Evolutionary conservation across 2,888 invertebrate genomes (phyloP).

Genomic region (Pseudanteris insignis): DNA sequence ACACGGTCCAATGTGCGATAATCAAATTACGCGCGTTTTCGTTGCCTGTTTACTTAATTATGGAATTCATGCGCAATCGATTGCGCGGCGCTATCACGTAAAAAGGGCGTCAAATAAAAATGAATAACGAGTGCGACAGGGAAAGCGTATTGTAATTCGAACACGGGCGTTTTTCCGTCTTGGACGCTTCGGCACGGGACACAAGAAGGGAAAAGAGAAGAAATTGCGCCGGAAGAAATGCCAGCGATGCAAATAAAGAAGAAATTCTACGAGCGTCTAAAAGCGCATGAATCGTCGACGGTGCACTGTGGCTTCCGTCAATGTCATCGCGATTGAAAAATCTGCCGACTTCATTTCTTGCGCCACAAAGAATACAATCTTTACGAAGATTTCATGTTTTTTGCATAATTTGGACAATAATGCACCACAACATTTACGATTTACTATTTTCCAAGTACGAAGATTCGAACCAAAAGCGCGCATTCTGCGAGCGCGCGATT

Average conservation of each 20-base stretch:
- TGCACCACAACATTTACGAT: constrained; percentile 26
- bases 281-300: constrained; percentile 43
- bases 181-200: constrained; percentile 16
- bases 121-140: constrained; percentile 2
- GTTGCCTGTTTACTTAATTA: constrained; percentile 30
- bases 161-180: constrained; percentile 19
- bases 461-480: background rate
- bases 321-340: constrained; percentile 36
- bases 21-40: constrained; percentile 20
- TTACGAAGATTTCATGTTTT: constrained; percentile 38
- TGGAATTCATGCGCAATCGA: constrained; percentile 25
- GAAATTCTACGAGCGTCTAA: constrained; percentile 34
- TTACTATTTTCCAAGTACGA: constrained; percentile 1
- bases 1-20: constrained; percentile 20
- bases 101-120: constrained; percentile 7
- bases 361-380: constrained; percentile 25
- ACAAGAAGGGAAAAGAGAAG: constrained; percentile 5
- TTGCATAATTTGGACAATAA: constrained; percentile 42
- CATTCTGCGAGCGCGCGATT: constrained; percentile 10
- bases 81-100: constrained; percentile 3
- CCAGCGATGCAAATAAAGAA: constrained; percentile 42
- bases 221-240: constrained; percentile 37
- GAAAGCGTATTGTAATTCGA: constrained; percentile 35
- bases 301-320: constrained; percentile 41
- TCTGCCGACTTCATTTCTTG: constrained; percentile 32